Percentiles rank a stretch among this genome's conserved stretches.
Conservation (phyloP, 2,113 vertebrate species). For the Malurus alboscapulatus region DNA sequence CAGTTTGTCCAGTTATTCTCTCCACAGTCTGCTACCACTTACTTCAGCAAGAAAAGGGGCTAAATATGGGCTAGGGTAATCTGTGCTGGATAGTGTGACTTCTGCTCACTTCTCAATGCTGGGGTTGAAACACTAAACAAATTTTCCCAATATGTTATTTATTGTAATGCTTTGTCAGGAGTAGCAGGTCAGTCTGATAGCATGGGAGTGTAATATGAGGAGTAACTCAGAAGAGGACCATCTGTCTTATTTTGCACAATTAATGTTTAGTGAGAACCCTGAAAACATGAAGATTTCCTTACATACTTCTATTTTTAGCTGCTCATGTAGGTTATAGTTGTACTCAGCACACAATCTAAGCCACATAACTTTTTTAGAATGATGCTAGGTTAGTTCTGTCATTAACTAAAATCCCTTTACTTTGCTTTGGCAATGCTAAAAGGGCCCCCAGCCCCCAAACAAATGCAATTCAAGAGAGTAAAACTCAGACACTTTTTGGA, state of each 20-base stretch:
- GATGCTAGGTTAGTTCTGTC: neutral
- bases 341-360: neutral
- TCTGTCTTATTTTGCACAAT: neutral
- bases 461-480: neutral
- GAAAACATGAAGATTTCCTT: neutral
- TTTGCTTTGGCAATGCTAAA: neutral
- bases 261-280: neutral
- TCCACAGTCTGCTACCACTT: neutral
- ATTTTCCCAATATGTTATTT: neutral
- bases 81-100: neutral
- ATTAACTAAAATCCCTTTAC: neutral
- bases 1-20: neutral
- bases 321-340: neutral
- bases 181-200: neutral
- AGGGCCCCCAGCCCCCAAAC: neutral
- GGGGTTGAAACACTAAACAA: neutral
- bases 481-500: neutral
- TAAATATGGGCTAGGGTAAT: neutral
- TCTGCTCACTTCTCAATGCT: neutral
- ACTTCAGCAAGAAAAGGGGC: neutral
- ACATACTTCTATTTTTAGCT: neutral
- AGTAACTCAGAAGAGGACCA: neutral
- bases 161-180: neutral
- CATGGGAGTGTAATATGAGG: neutral
- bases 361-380: neutral